Evolutionary conservation across 2,888 invertebrate genomes (phyloP).

Genomic region (Mycogona germanica): DNA sequence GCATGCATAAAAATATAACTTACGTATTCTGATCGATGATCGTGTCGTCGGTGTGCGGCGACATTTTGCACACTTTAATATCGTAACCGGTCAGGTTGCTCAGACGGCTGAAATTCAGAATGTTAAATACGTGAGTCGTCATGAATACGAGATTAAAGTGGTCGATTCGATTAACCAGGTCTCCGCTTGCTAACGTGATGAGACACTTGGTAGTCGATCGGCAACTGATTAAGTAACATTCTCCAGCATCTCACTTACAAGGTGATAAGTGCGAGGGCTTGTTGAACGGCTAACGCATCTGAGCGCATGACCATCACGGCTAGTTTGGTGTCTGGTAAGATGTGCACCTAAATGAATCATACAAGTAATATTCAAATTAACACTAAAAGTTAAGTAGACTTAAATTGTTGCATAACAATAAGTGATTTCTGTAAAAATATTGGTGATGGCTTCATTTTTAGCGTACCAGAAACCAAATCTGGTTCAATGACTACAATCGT

Average conservation of each 20-base stretch:
- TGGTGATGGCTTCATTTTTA: no score
- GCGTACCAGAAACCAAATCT: no score
- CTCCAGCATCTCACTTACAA: slow-evolving; percentile 40
- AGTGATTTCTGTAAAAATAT: no score
- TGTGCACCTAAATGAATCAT: slow-evolving; percentile 63
- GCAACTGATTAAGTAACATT: no score
- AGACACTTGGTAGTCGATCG: no score
- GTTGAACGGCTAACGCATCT: slow-evolving; percentile 62
- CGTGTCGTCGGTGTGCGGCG: slow-evolving; percentile 55
- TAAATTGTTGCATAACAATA: no score
- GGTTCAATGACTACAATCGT: no score
- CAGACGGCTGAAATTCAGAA: slow-evolving; percentile 40
- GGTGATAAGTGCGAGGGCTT: slow-evolving; percentile 54
- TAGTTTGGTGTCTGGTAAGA: slow-evolving; percentile 66
- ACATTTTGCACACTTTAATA: slow-evolving; percentile 60
- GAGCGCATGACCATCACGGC: slow-evolving; percentile 63
- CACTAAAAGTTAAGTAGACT: neutral
- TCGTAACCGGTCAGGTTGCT: slow-evolving; percentile 64
- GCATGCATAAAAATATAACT: no score
- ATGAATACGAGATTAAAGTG: neutral
- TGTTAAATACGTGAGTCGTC: neutral
- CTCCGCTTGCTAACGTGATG: no score
- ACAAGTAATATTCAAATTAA: no score
- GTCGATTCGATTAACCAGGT: no score
- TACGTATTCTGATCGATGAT: slow-evolving; percentile 51